phyloP scores from a whole-genome alignment of 2,797 vertebrate genomes.

The Halcyon badia region DNA sequence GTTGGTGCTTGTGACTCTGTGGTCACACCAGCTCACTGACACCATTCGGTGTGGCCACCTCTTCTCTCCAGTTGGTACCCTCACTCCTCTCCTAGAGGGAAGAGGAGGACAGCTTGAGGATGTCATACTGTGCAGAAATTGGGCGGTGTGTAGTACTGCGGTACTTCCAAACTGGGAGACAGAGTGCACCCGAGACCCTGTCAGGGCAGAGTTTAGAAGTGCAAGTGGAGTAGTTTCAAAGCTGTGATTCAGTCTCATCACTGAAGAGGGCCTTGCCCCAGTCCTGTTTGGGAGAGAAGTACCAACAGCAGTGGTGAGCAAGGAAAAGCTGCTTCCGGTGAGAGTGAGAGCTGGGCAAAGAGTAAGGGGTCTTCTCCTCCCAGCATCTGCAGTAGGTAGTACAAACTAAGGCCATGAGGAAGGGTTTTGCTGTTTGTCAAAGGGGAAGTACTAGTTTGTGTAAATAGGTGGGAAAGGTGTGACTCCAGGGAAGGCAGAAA shows the following conservation, averaged over 20 bases:
- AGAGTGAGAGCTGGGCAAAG: too few species aligned
- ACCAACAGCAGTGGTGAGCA: background rate
- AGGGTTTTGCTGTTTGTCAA: background rate
- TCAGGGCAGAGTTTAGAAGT: rapidly evolving
- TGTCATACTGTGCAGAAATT: rapidly evolving
- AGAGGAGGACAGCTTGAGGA: background rate
- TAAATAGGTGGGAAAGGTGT: background rate
- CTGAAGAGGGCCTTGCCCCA: background rate
- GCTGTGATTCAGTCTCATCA: background rate
- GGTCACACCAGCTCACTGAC: rapidly evolving
- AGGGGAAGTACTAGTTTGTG: background rate
- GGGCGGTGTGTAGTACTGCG: rapidly evolving
- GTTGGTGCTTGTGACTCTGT: background rate
- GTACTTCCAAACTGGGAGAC: too few species aligned
- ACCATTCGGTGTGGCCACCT: rapidly evolving
- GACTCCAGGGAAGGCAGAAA: background rate
- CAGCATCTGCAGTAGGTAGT: too few species aligned
- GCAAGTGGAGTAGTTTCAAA: background rate
- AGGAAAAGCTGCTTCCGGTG: background rate
- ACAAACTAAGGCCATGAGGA: rapidly evolving
- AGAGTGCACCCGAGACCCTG: rapidly evolving
- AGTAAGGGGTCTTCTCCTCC: background rate
- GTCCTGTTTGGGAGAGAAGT: background rate
- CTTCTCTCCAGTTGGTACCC: background rate
- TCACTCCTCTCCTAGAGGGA: background rate